Conservation (phyloP, 2,888 invertebrate genomes). For the Tipula unca region DNA sequence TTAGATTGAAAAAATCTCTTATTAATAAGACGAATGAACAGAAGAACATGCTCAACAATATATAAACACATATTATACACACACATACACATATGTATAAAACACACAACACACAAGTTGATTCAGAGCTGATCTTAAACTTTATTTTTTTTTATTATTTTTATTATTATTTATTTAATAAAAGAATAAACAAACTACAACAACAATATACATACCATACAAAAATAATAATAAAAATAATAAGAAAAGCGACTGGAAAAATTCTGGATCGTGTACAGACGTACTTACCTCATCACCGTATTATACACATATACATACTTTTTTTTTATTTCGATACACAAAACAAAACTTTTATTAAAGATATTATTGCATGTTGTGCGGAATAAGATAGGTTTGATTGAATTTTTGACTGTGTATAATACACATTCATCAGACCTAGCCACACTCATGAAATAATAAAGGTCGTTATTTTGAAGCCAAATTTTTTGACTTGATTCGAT, state of each 20-base stretch:
- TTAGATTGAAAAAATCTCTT: constrained; percentile 14
- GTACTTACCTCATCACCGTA: background rate
- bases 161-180: constrained; percentile 14
- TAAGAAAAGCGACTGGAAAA: background rate
- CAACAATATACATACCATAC: background rate
- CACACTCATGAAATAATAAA: background rate
- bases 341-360: background rate
- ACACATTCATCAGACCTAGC: background rate
- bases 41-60: background rate
- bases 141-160: background rate
- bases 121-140: background rate
- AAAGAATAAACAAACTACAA: background rate
- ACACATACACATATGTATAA: background rate
- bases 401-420: background rate
- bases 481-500: too few relatives aligned
- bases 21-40: background rate
- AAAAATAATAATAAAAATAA: background rate
- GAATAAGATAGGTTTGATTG: background rate
- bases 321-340: background rate
- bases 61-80: background rate
- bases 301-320: background rate
- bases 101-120: background rate
- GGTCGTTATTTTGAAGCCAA: background rate
- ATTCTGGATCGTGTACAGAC: background rate
- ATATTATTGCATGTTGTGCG: background rate